phyloP scores from a whole-genome alignment of 1,140 invertebrate species.

The Drusus annulatus region DNA sequence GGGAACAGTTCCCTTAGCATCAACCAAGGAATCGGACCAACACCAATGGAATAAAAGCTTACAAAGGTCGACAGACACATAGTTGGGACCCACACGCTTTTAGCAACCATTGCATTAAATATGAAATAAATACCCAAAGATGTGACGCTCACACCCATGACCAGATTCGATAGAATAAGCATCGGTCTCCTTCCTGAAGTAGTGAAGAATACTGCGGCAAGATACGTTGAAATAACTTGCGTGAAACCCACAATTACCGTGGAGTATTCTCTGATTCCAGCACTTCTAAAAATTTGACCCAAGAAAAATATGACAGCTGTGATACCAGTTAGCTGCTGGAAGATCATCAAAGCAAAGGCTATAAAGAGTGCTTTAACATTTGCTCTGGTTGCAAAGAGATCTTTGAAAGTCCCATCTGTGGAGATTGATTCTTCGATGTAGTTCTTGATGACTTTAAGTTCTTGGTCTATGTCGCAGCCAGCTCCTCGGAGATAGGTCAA shows the following conservation, averaged over 20 bases:
- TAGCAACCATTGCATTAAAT: constrained; percentile 67
- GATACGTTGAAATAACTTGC: constrained; percentile 79
- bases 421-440: constrained; percentile 64
- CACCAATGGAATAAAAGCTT: constrained; percentile 66
- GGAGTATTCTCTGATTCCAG: constrained; percentile 67
- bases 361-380: constrained; percentile 72
- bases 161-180: constrained; percentile 74
- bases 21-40: constrained; percentile 79
- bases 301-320: constrained; percentile 87
- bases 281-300: constrained; percentile 76
- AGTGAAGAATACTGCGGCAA: constrained; percentile 81
- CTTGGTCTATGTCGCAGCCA: constrained; percentile 77
- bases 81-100: constrained; percentile 66
- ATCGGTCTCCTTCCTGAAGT: constrained; percentile 80
- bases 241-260: constrained; percentile 81
- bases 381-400: constrained; percentile 67
- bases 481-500: constrained; percentile 78
- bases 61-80: constrained; percentile 66
- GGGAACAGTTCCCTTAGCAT: constrained; percentile 78
- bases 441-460: constrained; percentile 74
- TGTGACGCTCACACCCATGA: constrained; percentile 75
- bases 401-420: constrained; percentile 66
- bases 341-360: constrained; percentile 80
- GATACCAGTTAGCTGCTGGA: constrained; percentile 87
- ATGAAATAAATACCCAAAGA: constrained; percentile 77